Evolutionary conservation across 2,797 vertebrate genomes (phyloP).

Genomic region (Phoeniculus purpureus): DNA sequence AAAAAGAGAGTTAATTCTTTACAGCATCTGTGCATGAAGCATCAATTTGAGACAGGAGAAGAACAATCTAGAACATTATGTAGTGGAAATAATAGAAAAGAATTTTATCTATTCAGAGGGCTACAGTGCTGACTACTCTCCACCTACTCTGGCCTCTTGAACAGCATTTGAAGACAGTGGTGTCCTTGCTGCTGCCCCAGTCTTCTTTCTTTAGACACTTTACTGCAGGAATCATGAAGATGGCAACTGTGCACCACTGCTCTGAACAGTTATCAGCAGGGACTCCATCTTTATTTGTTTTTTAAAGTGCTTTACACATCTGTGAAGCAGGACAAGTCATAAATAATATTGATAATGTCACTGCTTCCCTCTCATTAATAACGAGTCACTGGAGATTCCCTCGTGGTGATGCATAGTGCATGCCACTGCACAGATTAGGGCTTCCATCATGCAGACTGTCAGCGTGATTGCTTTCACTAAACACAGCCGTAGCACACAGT

Average conservation of each 20-base stretch:
- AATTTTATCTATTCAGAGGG: background rate
- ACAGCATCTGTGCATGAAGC: background rate
- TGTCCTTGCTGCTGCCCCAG: background rate
- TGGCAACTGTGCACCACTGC: background rate
- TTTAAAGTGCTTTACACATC: slow-evolving; percentile 20
- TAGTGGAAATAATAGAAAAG: background rate
- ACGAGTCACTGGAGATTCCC: background rate
- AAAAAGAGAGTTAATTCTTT: background rate
- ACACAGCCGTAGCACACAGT: background rate
- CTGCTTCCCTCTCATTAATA: slow-evolving; percentile 40
- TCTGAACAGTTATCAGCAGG: background rate
- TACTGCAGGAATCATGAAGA: background rate
- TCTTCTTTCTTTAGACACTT: background rate
- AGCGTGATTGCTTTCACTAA: slow-evolving; percentile 42
- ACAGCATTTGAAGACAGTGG: background rate
- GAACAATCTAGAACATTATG: background rate
- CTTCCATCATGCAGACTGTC: slow-evolving; percentile 56
- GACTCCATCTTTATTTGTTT: slow-evolving; percentile 25
- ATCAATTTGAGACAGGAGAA: background rate
- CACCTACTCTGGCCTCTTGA: background rate
- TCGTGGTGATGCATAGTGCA: slow-evolving; percentile 9
- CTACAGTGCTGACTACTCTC: background rate
- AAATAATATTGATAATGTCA: slow-evolving; percentile 45
- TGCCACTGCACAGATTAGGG: slow-evolving; percentile 46
- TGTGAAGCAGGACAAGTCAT: background rate